A percentile compares a stretch with the other conserved stretches of the same genome.
These are phyloP conservation scores for Pachliopta kotzebuea DNA, from an alignment of 2,888 invertebrate genomes.

Conservation along the genomic window DNA sequence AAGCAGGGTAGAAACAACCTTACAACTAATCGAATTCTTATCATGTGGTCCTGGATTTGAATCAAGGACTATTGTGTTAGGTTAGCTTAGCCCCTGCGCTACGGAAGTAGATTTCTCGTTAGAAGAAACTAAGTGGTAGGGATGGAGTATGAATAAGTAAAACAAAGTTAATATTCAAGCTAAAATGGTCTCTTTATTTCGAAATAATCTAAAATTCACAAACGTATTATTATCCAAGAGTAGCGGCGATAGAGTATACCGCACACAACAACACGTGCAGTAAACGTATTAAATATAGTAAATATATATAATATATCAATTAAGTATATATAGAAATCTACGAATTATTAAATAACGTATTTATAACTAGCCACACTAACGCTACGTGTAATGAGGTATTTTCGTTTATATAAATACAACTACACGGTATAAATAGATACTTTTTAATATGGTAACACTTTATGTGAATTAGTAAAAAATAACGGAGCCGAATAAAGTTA, in stretches of 20 bases:
- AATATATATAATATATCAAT: slow-evolving; percentile 9
- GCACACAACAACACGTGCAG: slow-evolving; percentile 30
- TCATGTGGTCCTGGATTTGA: too few species aligned
- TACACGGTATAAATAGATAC: slow-evolving; percentile 22
- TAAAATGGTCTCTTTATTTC: slow-evolving; percentile 47
- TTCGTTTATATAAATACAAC: slow-evolving; percentile 19
- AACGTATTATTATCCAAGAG: slow-evolving; percentile 24
- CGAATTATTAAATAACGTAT: slow-evolving; percentile 22
- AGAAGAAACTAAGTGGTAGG: too few species aligned
- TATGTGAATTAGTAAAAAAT: slow-evolving; percentile 23
- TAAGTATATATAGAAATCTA: slow-evolving; percentile 25
- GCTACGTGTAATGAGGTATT: slow-evolving; percentile 28
- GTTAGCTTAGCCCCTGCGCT: too few species aligned
- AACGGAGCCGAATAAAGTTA: slow-evolving; percentile 9
- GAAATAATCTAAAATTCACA: slow-evolving; percentile 30
- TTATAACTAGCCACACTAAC: slow-evolving; percentile 20
- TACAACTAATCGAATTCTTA: too few species aligned
- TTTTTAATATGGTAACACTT: slow-evolving; percentile 26
- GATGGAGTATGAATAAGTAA: slow-evolving; percentile 29
- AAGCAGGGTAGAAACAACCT: too few species aligned
- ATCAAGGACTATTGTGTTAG: too few species aligned
- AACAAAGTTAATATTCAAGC: slow-evolving; percentile 43
- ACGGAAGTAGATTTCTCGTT: too few species aligned
- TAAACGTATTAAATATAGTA: slow-evolving; percentile 16
- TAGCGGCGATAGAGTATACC: slow-evolving; percentile 27